Base-by-base conservation (phyloP, 2,797 vertebrate genomes). In the Sphaeramia orbicularis region DNA sequence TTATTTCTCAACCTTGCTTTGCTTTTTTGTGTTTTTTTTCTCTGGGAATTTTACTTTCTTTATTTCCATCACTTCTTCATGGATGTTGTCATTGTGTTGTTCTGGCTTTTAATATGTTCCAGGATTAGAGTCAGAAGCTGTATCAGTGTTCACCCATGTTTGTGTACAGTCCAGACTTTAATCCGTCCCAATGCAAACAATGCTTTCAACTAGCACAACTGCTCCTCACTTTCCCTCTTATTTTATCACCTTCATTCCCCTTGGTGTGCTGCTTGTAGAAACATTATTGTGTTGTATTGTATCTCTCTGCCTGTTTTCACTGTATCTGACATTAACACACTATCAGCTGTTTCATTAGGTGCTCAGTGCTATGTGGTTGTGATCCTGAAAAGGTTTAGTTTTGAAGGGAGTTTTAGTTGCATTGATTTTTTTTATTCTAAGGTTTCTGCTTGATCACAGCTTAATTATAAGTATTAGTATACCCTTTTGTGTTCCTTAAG, bases 41-140 rank as follows among this genome's bases (percentile, higher is more conserved):
- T 24, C 1, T 59, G 27, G 60, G 66, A 81, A 37, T 78, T 81
- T 76, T 58, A 65, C 65, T 51, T 38, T 42, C 76, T 63, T 45
- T 40, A 69, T 50, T 69, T 50, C 71, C 62, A 65, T 61, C 73
- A 66, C 70, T 76, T 43, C 81, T 81, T 76, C 70, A 73, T 78
- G 80, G 75, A 75, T 78, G 59, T 78, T 84, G 84, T 83, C 77
- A 83, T 71, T 59, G 44, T 86, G 85, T 88, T 91, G 92, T 93
- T 91, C 81, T 69, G 71, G 65, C 66, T 90, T 80, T 86, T 92
- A 89, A 86, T 91, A 81, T 89, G 78, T 80, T 86, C 80, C 53
- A 75, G 87, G 88, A 93, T 92, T 92, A 90, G 78, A 88, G 47
- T 40, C 35, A 60, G 55, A 65, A 69, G 78, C n/a, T 78, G 58